A percentile compares a stretch with the other conserved stretches of the same genome.
Conservation (phyloP, 2,888 invertebrate genomes). For the Melinaea marsaeus region DNA sequence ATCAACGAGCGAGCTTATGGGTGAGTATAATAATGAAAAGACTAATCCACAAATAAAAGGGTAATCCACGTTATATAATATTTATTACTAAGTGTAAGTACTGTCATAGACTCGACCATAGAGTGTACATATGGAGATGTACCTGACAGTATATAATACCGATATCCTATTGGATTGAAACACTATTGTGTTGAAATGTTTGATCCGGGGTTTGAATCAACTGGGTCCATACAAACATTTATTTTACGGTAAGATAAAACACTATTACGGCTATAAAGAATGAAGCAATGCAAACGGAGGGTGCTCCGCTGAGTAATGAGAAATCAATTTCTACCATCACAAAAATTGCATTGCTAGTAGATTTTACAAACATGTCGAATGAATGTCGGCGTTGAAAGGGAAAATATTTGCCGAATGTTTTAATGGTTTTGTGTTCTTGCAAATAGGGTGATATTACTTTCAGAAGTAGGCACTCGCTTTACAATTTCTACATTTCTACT, state of each 20-base stretch:
- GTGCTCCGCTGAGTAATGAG: slow-evolving; percentile 48
- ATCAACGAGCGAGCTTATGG: too few relatives aligned
- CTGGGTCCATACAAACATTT: slow-evolving; percentile 57
- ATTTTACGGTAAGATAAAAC: slow-evolving; percentile 58
- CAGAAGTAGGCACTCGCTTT: too few relatives aligned
- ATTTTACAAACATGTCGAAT: slow-evolving; percentile 43
- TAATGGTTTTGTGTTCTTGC: neutral
- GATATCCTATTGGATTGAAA: too few relatives aligned
- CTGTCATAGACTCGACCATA: too few relatives aligned
- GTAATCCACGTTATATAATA: too few relatives aligned
- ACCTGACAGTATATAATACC: slow-evolving; percentile 49
- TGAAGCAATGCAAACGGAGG: slow-evolving; percentile 34
- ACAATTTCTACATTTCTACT: too few relatives aligned
- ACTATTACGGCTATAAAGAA: slow-evolving; percentile 65
- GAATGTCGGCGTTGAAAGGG: slow-evolving; percentile 16
- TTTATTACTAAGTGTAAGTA: too few relatives aligned
- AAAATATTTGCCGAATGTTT: slow-evolving; percentile 11
- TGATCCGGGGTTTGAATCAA: slow-evolving; percentile 6
- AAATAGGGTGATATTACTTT: neutral
- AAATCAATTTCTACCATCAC: slow-evolving; percentile 49
- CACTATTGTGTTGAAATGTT: slow-evolving; percentile 53
- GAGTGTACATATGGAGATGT: slow-evolving; percentile 23
- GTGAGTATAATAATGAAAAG: too few relatives aligned
- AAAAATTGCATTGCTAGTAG: slow-evolving; percentile 47
- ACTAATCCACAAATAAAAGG: too few relatives aligned